Conservation (phyloP, 2,888 invertebrate genomes). For the Sacculina carcini region DNA sequence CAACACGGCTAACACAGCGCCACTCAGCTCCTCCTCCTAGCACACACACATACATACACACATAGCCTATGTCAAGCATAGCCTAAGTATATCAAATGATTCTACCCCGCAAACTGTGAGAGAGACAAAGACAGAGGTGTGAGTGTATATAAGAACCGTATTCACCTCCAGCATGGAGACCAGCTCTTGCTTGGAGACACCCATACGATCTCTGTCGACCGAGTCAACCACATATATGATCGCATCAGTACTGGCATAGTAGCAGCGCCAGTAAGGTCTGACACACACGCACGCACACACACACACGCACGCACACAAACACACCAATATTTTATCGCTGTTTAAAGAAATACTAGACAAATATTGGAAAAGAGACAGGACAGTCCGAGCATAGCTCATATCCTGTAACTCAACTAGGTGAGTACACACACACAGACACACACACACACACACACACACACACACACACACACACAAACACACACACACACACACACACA, state of each 20-base stretch:
- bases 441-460: too few species aligned
- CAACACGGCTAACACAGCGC: constrained; percentile 79
- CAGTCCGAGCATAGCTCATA: too few species aligned
- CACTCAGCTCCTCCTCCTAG: constrained; percentile 87
- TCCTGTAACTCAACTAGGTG: too few species aligned
- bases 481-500: too few species aligned
- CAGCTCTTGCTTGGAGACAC: constrained; percentile 93
- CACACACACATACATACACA: constrained; percentile 10
- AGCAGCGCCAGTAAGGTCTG: constrained; percentile 99
- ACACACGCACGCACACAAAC: constrained; percentile 24
- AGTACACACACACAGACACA: too few species aligned
- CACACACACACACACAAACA: too few species aligned
- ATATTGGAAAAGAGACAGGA: too few species aligned
- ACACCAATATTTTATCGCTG: too few species aligned
- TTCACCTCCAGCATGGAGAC: constrained; percentile 81
- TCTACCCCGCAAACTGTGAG: constrained; percentile 9
- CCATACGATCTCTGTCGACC: constrained; percentile 92
- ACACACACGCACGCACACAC: too few species aligned
- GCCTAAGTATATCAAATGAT: background rate
- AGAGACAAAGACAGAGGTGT: background rate
- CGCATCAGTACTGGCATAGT: constrained; percentile 98
- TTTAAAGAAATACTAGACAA: too few species aligned
- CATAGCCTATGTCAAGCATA: constrained; percentile 1
- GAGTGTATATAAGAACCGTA: background rate
- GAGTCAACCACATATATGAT: constrained; percentile 99